Conservation (phyloP, 2,888 invertebrate genomes). For the Tetragnatha montana region DNA sequence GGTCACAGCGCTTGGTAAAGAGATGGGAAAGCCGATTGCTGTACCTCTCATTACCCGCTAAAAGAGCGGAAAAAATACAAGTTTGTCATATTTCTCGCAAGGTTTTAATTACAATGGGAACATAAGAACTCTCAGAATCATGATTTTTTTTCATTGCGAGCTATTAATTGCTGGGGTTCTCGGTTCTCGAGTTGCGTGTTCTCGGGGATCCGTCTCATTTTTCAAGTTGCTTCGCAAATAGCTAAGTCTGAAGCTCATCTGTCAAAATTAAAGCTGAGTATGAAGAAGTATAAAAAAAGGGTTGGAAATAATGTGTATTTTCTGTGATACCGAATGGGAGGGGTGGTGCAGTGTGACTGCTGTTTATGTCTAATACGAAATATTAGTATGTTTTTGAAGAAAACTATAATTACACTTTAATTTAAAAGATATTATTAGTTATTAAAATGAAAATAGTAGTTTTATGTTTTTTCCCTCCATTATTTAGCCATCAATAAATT, state of each 20-base stretch:
- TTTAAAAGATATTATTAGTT: too few relatives aligned
- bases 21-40: slow-evolving; percentile 2
- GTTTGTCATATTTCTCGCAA: slow-evolving; percentile 24
- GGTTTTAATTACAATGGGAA: slow-evolving; percentile 64
- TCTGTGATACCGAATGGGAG: too few relatives aligned
- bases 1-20: neutral
- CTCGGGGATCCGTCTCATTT: slow-evolving; percentile 28
- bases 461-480: too few relatives aligned
- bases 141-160: slow-evolving; percentile 13
- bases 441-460: too few relatives aligned
- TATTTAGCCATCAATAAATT: too few relatives aligned
- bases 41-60: slow-evolving; percentile 22
- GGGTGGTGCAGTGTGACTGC: too few relatives aligned
- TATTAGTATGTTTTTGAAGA: too few relatives aligned
- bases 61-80: neutral
- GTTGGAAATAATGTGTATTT: too few relatives aligned
- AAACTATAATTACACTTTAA: too few relatives aligned
- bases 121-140: slow-evolving; percentile 27
- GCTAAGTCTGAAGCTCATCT: neutral
- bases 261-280: slow-evolving; percentile 5
- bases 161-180: slow-evolving; percentile 45
- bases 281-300: too few relatives aligned
- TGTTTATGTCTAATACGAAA: too few relatives aligned
- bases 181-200: slow-evolving; percentile 37
- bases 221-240: slow-evolving; percentile 26